phyloP scores from a whole-genome alignment of 2,888 invertebrate genomes.

The Noctua comes region DNA sequence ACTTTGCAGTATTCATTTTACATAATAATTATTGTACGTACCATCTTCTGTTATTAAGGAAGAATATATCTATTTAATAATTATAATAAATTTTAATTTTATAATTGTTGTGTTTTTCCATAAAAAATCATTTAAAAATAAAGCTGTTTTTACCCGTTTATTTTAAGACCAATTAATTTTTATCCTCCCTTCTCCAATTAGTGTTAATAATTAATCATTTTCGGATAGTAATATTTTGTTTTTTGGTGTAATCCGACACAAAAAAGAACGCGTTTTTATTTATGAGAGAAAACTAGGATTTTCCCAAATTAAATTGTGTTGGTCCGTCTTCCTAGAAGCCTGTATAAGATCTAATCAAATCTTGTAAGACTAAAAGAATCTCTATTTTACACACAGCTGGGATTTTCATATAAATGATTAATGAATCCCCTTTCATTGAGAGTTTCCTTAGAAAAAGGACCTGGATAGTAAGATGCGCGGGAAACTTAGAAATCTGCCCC shows the following conservation, averaged over 20 bases:
- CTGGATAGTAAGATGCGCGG: slow-evolving; percentile 5
- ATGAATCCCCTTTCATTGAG: slow-evolving; percentile 1
- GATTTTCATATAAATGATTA: slow-evolving; percentile 13
- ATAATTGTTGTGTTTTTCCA: background rate
- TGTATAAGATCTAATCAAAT: background rate
- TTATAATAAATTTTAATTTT: background rate
- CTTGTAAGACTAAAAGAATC: background rate
- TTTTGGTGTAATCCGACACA: background rate
- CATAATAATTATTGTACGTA: slow-evolving; percentile 6
- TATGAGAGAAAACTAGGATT: background rate
- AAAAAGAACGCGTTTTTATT: background rate
- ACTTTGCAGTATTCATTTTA: background rate
- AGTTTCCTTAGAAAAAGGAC: background rate
- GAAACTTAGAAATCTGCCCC: slow-evolving; percentile 6
- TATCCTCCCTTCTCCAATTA: background rate
- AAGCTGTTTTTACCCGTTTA: background rate
- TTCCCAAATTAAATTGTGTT: background rate
- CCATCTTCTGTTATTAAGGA: background rate
- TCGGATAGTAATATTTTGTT: background rate
- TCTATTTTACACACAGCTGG: background rate
- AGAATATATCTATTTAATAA: background rate
- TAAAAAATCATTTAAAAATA: no score
- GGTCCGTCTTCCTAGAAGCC: background rate
- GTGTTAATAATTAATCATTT: background rate
- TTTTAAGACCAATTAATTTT: no score